Evolutionary conservation across 2,113 vertebrate species (phyloP).

Genomic region (Nasalis larvatus): DNA sequence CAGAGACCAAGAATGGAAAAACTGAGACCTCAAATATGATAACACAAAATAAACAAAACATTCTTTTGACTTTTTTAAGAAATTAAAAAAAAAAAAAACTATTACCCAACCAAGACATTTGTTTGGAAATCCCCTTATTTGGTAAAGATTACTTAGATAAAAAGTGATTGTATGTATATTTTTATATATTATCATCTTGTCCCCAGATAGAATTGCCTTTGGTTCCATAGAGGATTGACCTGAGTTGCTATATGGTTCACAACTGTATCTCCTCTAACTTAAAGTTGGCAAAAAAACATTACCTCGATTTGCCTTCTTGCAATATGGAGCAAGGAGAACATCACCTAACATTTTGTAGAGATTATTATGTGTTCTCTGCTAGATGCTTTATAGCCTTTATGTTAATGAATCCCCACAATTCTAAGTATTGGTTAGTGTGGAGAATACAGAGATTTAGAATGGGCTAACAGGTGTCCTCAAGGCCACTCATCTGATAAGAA

Average conservation of each 20-base stretch:
- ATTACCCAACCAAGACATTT: background rate
- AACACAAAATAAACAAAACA: background rate
- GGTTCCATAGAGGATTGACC: background rate
- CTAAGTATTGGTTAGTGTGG: background rate
- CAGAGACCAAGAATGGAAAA: background rate
- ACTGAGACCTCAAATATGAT: background rate
- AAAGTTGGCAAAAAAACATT: background rate
- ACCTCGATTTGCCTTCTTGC: background rate
- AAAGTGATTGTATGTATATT: background rate
- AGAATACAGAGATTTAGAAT: background rate
- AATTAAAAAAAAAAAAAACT: too few species aligned
- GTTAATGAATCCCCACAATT: background rate
- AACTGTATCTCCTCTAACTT: background rate
- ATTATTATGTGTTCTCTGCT: background rate
- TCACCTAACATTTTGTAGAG: background rate
- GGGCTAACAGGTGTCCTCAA: background rate
- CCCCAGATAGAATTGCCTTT: background rate
- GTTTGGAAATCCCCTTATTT: background rate
- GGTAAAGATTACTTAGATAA: background rate
- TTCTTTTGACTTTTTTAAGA: background rate
- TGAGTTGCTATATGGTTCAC: background rate
- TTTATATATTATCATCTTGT: background rate
- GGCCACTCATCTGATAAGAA: background rate
- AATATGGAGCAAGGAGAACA: background rate
- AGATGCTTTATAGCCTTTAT: background rate